phyloP scores from a whole-genome alignment of 2,888 invertebrate genomes.

The Azorinus chamasolen region DNA sequence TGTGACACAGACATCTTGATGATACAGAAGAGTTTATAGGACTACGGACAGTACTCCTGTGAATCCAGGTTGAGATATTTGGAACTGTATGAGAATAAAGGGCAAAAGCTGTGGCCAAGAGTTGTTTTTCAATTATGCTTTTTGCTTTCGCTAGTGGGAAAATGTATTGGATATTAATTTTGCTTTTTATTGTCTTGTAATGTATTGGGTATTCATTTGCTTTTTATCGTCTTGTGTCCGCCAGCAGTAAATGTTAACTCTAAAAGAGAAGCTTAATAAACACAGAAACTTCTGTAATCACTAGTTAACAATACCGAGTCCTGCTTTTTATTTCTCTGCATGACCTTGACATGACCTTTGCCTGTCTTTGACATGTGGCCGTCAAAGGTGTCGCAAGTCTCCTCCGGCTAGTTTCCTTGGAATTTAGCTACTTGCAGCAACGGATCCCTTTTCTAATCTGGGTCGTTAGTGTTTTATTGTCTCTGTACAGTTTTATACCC shows the following conservation, averaged over 20 bases:
- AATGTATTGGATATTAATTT: conserved; percentile 49
- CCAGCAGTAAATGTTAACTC: conserved; percentile 58
- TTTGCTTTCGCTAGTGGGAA: conserved; percentile 61
- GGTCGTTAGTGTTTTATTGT: too few species aligned
- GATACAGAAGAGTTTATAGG: too few species aligned
- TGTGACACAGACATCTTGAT: too few species aligned
- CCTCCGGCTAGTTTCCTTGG: background rate
- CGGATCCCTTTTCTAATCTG: background rate
- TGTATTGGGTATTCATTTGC: conserved; percentile 13
- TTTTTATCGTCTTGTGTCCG: conserved; percentile 34
- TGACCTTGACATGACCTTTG: conserved; percentile 32
- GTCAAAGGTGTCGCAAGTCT: too few species aligned
- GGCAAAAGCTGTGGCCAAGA: too few species aligned
- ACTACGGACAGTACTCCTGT: too few species aligned
- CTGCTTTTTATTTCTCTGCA: conserved; percentile 60
- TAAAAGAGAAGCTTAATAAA: conserved; percentile 65
- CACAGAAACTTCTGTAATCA: conserved; percentile 58
- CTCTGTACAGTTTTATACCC: too few species aligned
- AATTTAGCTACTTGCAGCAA: background rate
- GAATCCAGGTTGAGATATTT: too few species aligned
- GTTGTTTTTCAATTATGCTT: conserved; percentile 48
- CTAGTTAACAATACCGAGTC: conserved; percentile 40
- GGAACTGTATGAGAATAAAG: too few species aligned
- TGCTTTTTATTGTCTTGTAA: conserved; percentile 44
- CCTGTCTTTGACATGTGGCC: too few species aligned